Percentiles rank a stretch among this genome's conserved stretches.
These are phyloP conservation scores for Anguilla megastoma DNA, from an alignment of 2,797 vertebrate genomes.

Conservation along the genomic window DNA sequence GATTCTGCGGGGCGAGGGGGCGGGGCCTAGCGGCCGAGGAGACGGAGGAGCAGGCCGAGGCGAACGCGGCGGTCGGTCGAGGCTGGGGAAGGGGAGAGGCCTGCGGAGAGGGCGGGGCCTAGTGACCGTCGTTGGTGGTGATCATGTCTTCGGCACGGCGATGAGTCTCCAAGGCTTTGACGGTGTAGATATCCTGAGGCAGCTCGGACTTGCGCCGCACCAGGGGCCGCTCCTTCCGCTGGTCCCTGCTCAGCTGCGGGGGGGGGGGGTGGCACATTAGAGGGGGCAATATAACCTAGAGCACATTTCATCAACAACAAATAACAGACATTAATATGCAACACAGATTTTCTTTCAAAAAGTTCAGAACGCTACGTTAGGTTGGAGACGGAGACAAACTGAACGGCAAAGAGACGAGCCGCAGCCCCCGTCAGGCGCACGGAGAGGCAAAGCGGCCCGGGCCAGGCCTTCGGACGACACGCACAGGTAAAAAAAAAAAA, in stretches of 20 bases:
- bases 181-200: conserved; percentile 98
- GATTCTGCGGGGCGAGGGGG: background rate
- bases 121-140: conserved; percentile 67
- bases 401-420: background rate
- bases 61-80: background rate
- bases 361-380: no score
- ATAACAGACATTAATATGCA: background rate
- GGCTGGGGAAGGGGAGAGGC: background rate
- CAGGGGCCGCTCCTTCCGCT: conserved; percentile 87
- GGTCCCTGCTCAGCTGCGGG: conserved; percentile 84
- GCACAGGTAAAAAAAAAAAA: no score
- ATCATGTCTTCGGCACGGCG: conserved; percentile 90
- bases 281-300: background rate
- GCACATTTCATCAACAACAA: background rate
- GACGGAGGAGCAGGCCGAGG: background rate
- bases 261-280: background rate
- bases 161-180: conserved; percentile 98
- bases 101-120: conserved; percentile 38
- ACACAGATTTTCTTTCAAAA: background rate
- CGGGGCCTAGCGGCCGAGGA: background rate
- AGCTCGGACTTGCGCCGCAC: conserved; percentile 94
- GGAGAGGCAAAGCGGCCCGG: no score
- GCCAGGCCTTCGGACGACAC: no score
- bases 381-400: background rate
- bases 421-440: background rate